phyloP scores from a whole-genome alignment of 2,888 invertebrate genomes.

The Pandemis heparana region DNA sequence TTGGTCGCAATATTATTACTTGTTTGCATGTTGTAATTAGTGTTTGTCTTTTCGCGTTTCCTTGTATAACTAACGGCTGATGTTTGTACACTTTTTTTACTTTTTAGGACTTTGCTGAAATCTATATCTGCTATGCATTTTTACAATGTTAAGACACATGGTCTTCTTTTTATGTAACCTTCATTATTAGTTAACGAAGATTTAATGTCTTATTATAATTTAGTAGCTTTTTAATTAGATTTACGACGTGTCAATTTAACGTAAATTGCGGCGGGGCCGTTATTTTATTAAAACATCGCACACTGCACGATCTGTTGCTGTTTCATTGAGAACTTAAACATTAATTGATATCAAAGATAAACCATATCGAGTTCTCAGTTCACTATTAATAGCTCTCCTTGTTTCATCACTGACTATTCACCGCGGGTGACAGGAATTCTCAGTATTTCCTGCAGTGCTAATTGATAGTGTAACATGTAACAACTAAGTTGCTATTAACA shows the following conservation, averaged over 20 bases:
- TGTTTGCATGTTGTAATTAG: slow-evolving; percentile 29
- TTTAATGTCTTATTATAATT: background rate
- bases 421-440: slow-evolving; percentile 23
- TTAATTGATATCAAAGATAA: slow-evolving; percentile 6
- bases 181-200: too few species aligned
- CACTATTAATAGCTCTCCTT: background rate
- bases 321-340: slow-evolving; percentile 1
- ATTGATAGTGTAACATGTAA: slow-evolving; percentile 19
- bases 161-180: too few species aligned
- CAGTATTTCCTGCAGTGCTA: slow-evolving; percentile 23
- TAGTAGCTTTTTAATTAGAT: background rate
- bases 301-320: slow-evolving; percentile 1
- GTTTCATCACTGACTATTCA: slow-evolving; percentile 13
- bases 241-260: background rate
- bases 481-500: slow-evolving; percentile 15
- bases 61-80: slow-evolving; percentile 1
- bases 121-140: too few species aligned
- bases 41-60: slow-evolving; percentile 9
- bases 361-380: slow-evolving; percentile 2
- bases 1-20: slow-evolving; percentile 42
- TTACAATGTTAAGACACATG: background rate
- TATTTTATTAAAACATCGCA: background rate
- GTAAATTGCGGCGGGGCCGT: background rate
- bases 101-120: too few species aligned
- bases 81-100: background rate